Percentiles rank a stretch among this genome's conserved stretches.
Evolutionary conservation across 2,888 invertebrate species (phyloP).

Genomic region (Lacanobia wlatinum): DNA sequence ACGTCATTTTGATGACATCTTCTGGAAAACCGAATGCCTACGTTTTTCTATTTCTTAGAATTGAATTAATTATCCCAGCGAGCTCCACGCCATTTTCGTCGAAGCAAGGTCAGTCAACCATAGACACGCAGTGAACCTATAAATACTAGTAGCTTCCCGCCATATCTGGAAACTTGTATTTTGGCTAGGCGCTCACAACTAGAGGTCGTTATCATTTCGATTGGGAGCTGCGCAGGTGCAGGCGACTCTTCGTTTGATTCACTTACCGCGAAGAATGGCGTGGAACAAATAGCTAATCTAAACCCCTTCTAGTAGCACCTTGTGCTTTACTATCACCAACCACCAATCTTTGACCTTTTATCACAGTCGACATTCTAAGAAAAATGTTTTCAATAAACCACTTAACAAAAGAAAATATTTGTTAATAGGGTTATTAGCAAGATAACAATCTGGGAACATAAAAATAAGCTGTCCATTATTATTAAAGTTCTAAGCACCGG

Average conservation of each 20-base stretch:
- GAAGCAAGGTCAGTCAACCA: slow-evolving; percentile 72
- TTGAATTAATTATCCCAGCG: slow-evolving; percentile 27
- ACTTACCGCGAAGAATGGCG: slow-evolving; percentile 3
- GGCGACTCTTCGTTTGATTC: slow-evolving; percentile 28
- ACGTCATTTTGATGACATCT: slow-evolving; percentile 25
- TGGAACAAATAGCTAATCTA: slow-evolving; percentile 22
- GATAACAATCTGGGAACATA: slow-evolving; percentile 70
- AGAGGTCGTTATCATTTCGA: slow-evolving; percentile 52
- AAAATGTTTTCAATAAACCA: slow-evolving; percentile 42
- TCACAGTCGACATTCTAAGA: slow-evolving; percentile 13
- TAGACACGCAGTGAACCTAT: slow-evolving; percentile 63
- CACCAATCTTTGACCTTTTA: slow-evolving; percentile 9
- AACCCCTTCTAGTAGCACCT: slow-evolving; percentile 4
- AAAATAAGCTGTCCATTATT: slow-evolving; percentile 67
- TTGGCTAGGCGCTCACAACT: slow-evolving; percentile 61
- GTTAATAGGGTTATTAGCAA: slow-evolving; percentile 61
- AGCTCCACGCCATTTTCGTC: slow-evolving; percentile 49
- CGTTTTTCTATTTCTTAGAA: slow-evolving; percentile 26
- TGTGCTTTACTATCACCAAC: slow-evolving; percentile 11
- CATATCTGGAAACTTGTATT: slow-evolving; percentile 77
- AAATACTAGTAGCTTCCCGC: slow-evolving; percentile 70
- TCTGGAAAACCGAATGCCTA: slow-evolving; percentile 16
- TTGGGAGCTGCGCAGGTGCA: slow-evolving; percentile 36
- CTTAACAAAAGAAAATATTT: slow-evolving; percentile 64
- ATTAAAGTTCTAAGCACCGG: slow-evolving; percentile 65